phyloP scores from a whole-genome alignment of 1,140 invertebrate species.

The Drosophila nebulosa region DNA sequence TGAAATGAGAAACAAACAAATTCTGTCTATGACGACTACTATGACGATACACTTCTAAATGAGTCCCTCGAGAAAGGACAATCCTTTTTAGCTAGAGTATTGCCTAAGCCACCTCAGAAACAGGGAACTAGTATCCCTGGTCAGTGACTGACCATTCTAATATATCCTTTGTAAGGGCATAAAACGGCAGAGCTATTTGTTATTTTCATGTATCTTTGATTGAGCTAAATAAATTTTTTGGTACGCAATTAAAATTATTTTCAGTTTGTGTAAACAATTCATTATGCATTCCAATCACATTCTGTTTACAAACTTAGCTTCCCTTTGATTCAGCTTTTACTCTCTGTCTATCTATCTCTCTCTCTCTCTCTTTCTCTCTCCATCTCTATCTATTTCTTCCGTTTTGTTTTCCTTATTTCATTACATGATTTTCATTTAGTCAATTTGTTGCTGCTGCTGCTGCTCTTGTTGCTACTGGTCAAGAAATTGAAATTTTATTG shows the following conservation, averaged over 20 bases:
- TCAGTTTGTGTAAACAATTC: neutral
- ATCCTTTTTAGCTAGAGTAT: too few species aligned
- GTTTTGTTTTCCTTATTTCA: slow-evolving; percentile 42
- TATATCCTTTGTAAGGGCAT: too few species aligned
- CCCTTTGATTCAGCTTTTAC: neutral
- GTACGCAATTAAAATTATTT: neutral
- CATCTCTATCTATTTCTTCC: too few species aligned
- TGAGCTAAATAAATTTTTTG: neutral
- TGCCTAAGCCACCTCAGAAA: too few species aligned
- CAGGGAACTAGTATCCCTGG: too few species aligned
- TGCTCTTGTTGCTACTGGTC: slow-evolving; percentile 23
- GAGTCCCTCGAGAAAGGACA: too few species aligned
- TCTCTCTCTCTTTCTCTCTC: neutral
- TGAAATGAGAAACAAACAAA: too few species aligned
- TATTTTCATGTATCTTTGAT: neutral
- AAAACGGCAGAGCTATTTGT: too few species aligned
- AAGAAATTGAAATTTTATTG: slow-evolving; percentile 46
- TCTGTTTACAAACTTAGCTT: neutral
- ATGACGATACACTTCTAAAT: too few species aligned
- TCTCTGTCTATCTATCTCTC: neutral
- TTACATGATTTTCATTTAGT: slow-evolving; percentile 53
- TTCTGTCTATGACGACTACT: too few species aligned
- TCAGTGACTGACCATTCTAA: too few species aligned
- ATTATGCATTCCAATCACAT: slow-evolving; percentile 25
- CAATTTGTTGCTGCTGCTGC: slow-evolving; percentile 52